phyloP scores from a whole-genome alignment of 1,140 invertebrate species.

The Rhopalosiphum maidis region DNA sequence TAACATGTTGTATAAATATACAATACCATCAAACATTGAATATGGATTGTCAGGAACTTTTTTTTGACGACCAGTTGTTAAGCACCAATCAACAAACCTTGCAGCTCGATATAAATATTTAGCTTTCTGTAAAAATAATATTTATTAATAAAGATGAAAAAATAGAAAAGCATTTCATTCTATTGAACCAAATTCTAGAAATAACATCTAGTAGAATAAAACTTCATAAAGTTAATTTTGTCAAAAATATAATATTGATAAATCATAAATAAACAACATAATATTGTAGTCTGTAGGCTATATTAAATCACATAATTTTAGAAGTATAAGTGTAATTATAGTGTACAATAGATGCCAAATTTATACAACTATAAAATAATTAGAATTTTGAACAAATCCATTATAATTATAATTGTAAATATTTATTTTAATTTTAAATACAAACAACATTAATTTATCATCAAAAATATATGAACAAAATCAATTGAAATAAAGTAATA shows the following conservation, averaged over 20 bases:
- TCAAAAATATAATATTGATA: neutral
- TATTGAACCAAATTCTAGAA: neutral
- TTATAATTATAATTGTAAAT: neutral
- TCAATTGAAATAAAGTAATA: neutral
- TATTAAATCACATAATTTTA: neutral
- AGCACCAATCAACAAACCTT: constrained; percentile 86
- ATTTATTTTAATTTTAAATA: neutral
- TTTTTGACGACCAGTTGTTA: constrained; percentile 73
- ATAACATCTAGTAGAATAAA: neutral
- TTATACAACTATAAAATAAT: neutral
- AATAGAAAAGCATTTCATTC: neutral
- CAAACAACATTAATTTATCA: neutral
- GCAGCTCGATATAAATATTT: constrained; percentile 78
- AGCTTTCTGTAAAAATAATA: constrained; percentile 66
- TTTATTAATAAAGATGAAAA: neutral
- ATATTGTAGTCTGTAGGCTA: neutral
- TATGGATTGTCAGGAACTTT: constrained; percentile 77
- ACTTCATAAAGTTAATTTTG: neutral
- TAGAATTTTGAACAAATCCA: neutral
- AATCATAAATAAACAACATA: neutral
- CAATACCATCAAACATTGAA: constrained; percentile 84
- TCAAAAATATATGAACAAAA: neutral
- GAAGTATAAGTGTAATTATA: neutral
- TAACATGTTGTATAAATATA: neutral
- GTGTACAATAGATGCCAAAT: neutral